phyloP scores from a whole-genome alignment of 2,113 vertebrate species.

The Halichoerus grypus region DNA sequence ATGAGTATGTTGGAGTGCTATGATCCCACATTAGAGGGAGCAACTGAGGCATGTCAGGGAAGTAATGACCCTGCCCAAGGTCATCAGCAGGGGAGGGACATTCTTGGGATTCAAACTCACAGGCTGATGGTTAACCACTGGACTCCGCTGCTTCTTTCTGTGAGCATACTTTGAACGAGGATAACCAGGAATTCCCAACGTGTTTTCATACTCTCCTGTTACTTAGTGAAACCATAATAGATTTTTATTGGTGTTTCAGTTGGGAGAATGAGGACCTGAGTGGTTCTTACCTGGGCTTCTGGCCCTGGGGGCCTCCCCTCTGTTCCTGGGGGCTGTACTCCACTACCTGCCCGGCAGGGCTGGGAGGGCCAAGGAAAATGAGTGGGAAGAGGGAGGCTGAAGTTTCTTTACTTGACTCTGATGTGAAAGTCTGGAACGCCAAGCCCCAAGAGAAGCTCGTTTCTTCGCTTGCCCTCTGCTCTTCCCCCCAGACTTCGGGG shows the following conservation, averaged over 20 bases:
- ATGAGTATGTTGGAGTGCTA: too few relatives aligned
- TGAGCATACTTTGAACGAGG: background rate
- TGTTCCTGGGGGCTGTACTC: background rate
- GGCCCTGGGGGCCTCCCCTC: background rate
- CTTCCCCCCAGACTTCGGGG: background rate
- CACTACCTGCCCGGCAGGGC: background rate
- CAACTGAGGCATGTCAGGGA: background rate
- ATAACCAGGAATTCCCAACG: too few relatives aligned
- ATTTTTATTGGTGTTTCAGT: background rate
- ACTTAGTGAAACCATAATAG: background rate
- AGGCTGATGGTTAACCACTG: background rate
- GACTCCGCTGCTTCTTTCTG: background rate
- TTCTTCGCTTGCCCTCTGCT: background rate
- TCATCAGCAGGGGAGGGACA: background rate
- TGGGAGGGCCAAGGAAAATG: too few relatives aligned
- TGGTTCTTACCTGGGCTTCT: background rate
- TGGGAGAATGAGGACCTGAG: background rate
- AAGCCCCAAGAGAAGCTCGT: background rate
- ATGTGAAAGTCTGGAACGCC: background rate
- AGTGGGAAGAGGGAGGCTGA: too few relatives aligned
- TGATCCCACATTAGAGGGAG: background rate
- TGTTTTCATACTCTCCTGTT: background rate
- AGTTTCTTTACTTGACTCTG: background rate
- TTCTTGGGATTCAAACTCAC: background rate
- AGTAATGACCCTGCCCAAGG: background rate